A percentile compares a stretch with the other conserved stretches of the same genome.
Evolutionary conservation across 2,797 vertebrate species (phyloP).

Genomic region (Sandelia bainsii): DNA sequence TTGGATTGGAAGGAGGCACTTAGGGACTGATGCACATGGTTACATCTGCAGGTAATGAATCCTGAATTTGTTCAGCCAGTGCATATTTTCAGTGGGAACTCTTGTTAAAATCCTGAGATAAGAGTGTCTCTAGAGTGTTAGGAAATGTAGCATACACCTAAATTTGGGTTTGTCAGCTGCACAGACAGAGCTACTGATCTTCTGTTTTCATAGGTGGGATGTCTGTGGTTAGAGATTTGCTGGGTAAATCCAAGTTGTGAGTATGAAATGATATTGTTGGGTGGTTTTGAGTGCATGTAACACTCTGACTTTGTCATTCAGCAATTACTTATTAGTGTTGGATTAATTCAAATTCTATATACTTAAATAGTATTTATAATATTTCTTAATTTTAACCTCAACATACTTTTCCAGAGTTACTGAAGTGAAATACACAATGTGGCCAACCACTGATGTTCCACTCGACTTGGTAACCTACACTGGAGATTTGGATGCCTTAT

Average conservation of each 20-base stretch:
- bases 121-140: neutral
- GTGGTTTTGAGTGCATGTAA: slow-evolving; percentile 11
- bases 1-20: slow-evolving; percentile 22
- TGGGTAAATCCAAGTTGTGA: slow-evolving; percentile 4
- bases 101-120: neutral
- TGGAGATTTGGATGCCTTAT: slow-evolving; percentile 2
- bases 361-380: neutral
- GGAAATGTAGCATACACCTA: neutral
- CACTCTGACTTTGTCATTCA: neutral
- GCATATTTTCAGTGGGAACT: neutral
- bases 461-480: slow-evolving; percentile 18
- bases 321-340: neutral
- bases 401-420: neutral
- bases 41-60: neutral
- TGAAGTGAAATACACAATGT: slow-evolving; percentile 25
- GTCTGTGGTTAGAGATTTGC: neutral
- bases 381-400: neutral
- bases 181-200: neutral
- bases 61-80: neutral
- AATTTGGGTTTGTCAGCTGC: neutral
- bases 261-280: neutral
- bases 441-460: slow-evolving; percentile 24
- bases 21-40: slow-evolving; percentile 8
- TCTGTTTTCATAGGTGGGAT: neutral
- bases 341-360: neutral